Base-by-base conservation (phyloP, 2,888 invertebrate genomes). In the Melangyna quadrimaculata region DNA sequence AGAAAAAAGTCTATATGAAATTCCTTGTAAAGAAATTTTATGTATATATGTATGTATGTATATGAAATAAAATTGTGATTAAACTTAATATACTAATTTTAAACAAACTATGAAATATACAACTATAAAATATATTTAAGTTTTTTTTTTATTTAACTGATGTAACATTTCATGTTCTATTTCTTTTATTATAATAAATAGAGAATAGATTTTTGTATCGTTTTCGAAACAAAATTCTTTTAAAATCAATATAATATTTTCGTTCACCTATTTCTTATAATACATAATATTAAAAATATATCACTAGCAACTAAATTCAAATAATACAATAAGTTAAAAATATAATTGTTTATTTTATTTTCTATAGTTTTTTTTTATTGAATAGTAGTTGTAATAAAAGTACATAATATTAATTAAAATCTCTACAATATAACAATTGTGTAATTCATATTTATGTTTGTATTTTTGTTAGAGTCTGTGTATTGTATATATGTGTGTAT, bases 241-340 rank as follows among this genome's bases (percentile, higher is more conserved):
- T 5, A 43, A 17, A 65, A 19, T 22, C n/a, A 43, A 63, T 70
- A 32, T 70, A 32, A 19, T 71, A 17, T 22, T 3, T 22, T 10
- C n/a, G 14, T 24, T 51, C 51, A 51, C 51, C 51, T 51, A 51
- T 70, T 35, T n/a, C n/a, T 48, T 51, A 40, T 22, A 70, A 67
- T 45, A 65, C 65, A 27, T 70, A 59, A 27, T 70, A 59, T 51
- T 51, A 74, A 67, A 63, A 63, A 59, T 69, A 78, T 83, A 78
- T 83, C 79, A 83, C 83, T 83, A 83, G 70, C 32, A 79, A 48
- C 83, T 83, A 83, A 83, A 83, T 74, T 83, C 74, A 83, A 78
- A 74, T 78, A 73, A 82, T 82, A 83, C 79, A 83, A 83, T 83
- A 83, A 83, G 70, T 83, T 83, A 83, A 74, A 83, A 74, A 79